Evolutionary conservation across 2,888 invertebrate genomes (phyloP).

Genomic region (Cryptus viduatorius): DNA sequence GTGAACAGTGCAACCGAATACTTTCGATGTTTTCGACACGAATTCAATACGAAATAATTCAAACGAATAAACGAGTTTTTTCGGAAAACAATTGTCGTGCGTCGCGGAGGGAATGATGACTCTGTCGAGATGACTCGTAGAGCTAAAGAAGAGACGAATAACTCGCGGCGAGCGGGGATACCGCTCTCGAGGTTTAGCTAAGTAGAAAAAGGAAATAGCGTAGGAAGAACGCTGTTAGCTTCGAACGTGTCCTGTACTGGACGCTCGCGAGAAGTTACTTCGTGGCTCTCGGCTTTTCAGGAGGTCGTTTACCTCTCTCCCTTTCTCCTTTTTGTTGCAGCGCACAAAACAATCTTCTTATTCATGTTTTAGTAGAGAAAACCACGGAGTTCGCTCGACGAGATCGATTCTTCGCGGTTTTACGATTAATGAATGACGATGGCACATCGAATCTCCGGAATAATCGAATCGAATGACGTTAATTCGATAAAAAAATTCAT

Average conservation of each 20-base stretch:
- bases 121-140: constrained; percentile 1
- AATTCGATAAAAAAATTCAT: too few relatives aligned
- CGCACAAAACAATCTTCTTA: constrained; percentile 36
- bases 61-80: not conserved
- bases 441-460: constrained; percentile 7
- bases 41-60: not conserved
- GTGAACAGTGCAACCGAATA: not conserved
- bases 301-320: constrained; percentile 60
- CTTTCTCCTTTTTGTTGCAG: constrained; percentile 51
- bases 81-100: not conserved
- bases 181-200: constrained; percentile 5
- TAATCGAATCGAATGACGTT: constrained; percentile 10
- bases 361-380: constrained; percentile 11
- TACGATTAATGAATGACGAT: not conserved
- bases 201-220: constrained; percentile 22
- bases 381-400: too few relatives aligned
- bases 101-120: not conserved
- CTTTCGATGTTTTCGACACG: not conserved
- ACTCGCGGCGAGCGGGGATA: not conserved
- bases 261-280: constrained; percentile 11
- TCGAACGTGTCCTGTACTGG: constrained; percentile 31
- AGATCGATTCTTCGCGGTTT: constrained; percentile 11
- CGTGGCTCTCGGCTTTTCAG: constrained; percentile 44
- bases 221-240: constrained; percentile 19
- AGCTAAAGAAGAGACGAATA: not conserved